Base-by-base conservation (phyloP, 2,113 vertebrate species). In the Hippocampus comes region DNA sequence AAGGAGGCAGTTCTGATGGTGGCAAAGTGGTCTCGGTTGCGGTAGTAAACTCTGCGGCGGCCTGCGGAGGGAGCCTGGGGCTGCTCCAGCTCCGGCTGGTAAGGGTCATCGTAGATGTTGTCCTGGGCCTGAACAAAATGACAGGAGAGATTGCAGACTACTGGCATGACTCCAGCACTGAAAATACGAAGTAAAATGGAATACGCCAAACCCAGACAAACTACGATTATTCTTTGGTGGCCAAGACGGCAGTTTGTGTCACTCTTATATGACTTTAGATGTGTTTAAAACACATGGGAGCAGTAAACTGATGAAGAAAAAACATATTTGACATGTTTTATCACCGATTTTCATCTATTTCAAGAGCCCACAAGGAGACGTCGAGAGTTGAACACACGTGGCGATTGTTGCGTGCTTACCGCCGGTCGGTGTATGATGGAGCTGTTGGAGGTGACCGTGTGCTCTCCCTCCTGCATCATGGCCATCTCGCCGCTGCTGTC, bases 381-480 rank as follows among this genome's bases (percentile, higher is more conserved):
- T 49, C 1, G 14, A 49, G 43, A 46, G 43, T 46, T 12, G 10
- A 27, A 42, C 15, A 68, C 42, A 18, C 8, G 42, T 17, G 23
- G 8, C 9, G 38, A 23, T 25, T 21, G 30, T 8, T 10, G 34
- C 15, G 9, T 2, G 34, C 10, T 73, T 88, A 96, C 95, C 86
- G 91, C 90, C 41, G 94, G 92, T 11, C 93, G 87, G 84, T 96
- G 95, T 75, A 95, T 94, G 82, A 96, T 93, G 46, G 94, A 96
- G 91, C 94, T 95, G 88, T 97, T 95, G 72, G 95, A 97, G 74
- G 94, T 94, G 76, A 97, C 95, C 0, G 94, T 96, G 87, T 95
- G 94, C 72, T 96, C 95, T 0, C 95, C 95, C 77, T 97, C 95
- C 86, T 94, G 94, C 95, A 96, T 95, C 95, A 97, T 96, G 78